Evolutionary conservation across 2,888 invertebrate species (phyloP).

Genomic region (Leucania comma): DNA sequence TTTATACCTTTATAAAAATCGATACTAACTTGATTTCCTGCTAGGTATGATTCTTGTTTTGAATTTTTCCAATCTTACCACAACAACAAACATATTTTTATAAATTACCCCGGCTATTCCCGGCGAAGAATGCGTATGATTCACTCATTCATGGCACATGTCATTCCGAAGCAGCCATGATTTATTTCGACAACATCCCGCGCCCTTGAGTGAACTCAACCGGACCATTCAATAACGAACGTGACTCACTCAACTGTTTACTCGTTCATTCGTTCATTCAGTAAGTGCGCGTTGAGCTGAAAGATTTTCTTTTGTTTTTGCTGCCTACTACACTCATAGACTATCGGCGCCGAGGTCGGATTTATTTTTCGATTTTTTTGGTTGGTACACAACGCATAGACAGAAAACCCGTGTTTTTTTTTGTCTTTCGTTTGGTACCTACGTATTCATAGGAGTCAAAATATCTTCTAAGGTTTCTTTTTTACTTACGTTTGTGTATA

Average conservation of each 20-base stretch:
- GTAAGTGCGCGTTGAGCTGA: constrained; percentile 45
- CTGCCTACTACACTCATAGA: constrained; percentile 43
- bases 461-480: neutral
- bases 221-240: constrained; percentile 63
- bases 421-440: neutral
- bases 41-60: neutral
- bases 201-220: constrained; percentile 62
- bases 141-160: constrained; percentile 63
- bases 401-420: neutral
- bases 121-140: constrained; percentile 48
- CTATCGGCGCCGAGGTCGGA: constrained; percentile 9
- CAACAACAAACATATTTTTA: constrained; percentile 18
- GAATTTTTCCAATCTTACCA: neutral
- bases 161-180: constrained; percentile 51
- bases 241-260: constrained; percentile 65
- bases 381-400: neutral
- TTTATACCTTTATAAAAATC: neutral
- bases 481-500: neutral
- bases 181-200: constrained; percentile 57
- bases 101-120: constrained; percentile 9
- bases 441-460: neutral
- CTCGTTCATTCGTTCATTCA: constrained; percentile 63
- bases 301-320: constrained; percentile 55
- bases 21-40: neutral
- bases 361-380: constrained; percentile 26